A percentile compares a stretch with the other conserved stretches of the same genome.
Evolutionary conservation across 2,888 invertebrate genomes (phyloP).

Genomic region (Drosophila anceps): DNA sequence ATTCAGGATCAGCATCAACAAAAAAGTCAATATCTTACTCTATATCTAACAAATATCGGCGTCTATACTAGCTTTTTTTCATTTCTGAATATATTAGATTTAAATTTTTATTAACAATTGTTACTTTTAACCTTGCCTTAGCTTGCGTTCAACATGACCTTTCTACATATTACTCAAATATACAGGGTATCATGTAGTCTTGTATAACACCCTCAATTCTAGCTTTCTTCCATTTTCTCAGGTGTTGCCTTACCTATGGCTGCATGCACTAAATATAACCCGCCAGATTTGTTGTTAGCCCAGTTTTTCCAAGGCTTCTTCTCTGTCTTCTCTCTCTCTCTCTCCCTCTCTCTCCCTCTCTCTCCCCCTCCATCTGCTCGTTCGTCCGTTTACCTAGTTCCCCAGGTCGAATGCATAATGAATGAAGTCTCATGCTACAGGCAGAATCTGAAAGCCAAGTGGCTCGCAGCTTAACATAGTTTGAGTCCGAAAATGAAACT

Average conservation of each 20-base stretch:
- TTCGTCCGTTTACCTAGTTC: neutral
- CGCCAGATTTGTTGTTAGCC: conserved; percentile 17
- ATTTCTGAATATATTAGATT: too few species aligned
- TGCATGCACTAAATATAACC: conserved; percentile 14
- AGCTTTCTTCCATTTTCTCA: neutral
- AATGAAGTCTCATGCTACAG: conserved; percentile 24
- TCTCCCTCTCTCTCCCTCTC: neutral
- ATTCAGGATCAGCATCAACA: too few species aligned
- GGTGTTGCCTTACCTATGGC: conserved; percentile 19
- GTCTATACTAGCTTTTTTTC: too few species aligned
- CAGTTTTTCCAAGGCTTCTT: conserved; percentile 8
- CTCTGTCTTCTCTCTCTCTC: neutral
- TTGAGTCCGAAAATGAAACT: conserved; percentile 1
- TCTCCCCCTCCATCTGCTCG: neutral
- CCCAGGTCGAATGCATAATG: conserved; percentile 40
- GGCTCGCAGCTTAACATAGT: conserved; percentile 36
- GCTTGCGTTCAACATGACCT: rapidly evolving
- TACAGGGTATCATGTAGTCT: neutral
- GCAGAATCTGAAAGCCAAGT: conserved; percentile 32
- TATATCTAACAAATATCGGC: too few species aligned
- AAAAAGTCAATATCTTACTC: too few species aligned
- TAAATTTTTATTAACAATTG: too few species aligned
- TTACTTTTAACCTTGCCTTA: neutral
- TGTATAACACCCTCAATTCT: neutral
- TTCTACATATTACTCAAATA: neutral